Evolutionary conservation across 1,140 invertebrate species (phyloP), one percentile per base, ranked within the genome.

Genomic region (Dinoponera quadriceps): DNA sequence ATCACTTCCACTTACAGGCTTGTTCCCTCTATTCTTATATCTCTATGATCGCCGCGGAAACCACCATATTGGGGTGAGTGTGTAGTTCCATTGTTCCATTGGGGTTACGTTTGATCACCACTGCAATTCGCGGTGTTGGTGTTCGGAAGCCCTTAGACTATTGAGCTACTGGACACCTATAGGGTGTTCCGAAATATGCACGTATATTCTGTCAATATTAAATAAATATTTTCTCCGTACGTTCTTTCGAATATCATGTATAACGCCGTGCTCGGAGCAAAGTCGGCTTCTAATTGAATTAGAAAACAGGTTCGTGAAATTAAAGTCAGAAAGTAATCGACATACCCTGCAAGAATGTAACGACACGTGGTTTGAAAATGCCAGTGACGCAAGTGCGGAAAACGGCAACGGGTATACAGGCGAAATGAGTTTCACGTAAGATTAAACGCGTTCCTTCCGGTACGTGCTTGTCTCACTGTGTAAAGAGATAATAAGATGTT

Each of bases 31-130:
- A n/a, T n/a, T n/a, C n/a, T n/a, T n/a, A n/a, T n/a, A n/a, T n/a
- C n/a, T n/a, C n/a, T n/a, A 60, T 22, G 25, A 74, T 62, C 57
- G n/a, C 44, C 38, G 38, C 44, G 25, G 57, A 74, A 62, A 74
- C 38, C 25, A 7, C 38, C 33, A 48, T 2, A 11, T 7, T 44
- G 38, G 16, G 20, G 54, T 73, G 57, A 62, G 72, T 62, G 49
- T 13, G 18, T 38, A 59, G 57, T 62, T 48, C 22, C 11, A 74
- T 62, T 62, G 11, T 60, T 62, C 22, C 57, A 62, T 62, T 62
- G 25, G 14, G 18, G 20, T 62, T 62, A 62, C 11, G 29, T 7
- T 1, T 57, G 57, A 62, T 62, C n/a, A 16, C 38, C 57, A 5
- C n/a, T 18, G 25, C 57, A 25, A 16, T 25, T 38, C 38, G 38